These are phyloP conservation scores for Selene dorsalis DNA, from an alignment of 2,797 vertebrate species.

Conservation along the genomic window DNA sequence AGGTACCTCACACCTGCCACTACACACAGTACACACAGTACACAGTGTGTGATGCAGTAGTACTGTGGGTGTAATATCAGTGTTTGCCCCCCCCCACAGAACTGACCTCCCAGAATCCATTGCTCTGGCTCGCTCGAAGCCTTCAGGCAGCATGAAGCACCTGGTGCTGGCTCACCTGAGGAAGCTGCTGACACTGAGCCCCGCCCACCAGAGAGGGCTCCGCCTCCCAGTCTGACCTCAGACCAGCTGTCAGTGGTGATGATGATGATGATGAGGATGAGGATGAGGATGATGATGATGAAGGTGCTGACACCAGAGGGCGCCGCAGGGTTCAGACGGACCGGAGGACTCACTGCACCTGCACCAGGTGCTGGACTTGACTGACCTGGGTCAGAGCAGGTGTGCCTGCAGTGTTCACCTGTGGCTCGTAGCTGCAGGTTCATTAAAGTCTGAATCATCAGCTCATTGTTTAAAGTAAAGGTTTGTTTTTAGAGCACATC, in stretches of 20 bases:
- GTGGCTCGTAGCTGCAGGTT: too few species aligned
- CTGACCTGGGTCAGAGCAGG: too few species aligned
- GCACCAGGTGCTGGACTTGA: too few species aligned
- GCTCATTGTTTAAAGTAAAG: neutral
- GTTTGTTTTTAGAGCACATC: neutral
- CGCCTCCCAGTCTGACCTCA: constrained; percentile 30
- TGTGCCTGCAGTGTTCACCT: too few species aligned
- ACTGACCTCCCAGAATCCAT: constrained; percentile 50
- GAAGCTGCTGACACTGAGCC: constrained; percentile 54
- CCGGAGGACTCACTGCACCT: neutral
- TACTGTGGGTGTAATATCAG: too few species aligned
- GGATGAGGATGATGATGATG: too few species aligned
- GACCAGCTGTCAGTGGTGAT: neutral
- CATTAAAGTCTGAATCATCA: too few species aligned
- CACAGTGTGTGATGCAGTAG: too few species aligned
- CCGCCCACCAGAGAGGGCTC: constrained; percentile 37
- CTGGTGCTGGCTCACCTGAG: constrained; percentile 60
- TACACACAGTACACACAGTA: too few species aligned
- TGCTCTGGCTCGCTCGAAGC: constrained; percentile 38
- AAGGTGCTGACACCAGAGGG: constrained; percentile 22
- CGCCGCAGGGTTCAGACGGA: neutral
- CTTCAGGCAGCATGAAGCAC: constrained; percentile 40
- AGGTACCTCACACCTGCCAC: constrained; percentile 36
- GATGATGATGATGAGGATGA: neutral
- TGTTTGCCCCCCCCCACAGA: constrained; percentile 25